Evolutionary conservation across 2,888 invertebrate species (phyloP).

Genomic region (Ophion costatus): DNA sequence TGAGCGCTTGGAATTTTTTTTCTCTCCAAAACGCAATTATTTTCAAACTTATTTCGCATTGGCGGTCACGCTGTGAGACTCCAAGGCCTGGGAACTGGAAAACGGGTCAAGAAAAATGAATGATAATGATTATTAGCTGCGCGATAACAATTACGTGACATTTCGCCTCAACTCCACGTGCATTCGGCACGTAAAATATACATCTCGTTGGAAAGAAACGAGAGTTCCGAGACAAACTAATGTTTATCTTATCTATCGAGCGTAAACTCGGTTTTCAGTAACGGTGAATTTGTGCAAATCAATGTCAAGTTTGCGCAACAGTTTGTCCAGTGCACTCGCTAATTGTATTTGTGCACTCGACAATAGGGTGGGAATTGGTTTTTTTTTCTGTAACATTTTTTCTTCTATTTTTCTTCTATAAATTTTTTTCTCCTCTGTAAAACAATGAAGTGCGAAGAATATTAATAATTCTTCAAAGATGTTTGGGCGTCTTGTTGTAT

Average conservation of each 20-base stretch:
- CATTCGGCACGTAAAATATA: not conserved
- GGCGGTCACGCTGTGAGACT: not conserved
- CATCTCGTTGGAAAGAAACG: not conserved
- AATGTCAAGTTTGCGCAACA: no score
- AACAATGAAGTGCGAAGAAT: no score
- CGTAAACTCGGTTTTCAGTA: no score
- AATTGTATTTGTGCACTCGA: no score
- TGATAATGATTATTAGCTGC: not conserved
- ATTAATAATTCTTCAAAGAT: no score
- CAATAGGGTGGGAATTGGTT: no score
- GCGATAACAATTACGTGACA: not conserved
- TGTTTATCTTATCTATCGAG: not conserved
- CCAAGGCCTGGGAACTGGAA: not conserved
- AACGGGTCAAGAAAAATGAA: not conserved
- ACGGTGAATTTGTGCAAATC: no score
- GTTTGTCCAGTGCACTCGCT: no score
- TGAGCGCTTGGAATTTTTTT: slow-evolving; percentile 14
- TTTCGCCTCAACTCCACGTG: not conserved
- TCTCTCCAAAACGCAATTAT: not conserved
- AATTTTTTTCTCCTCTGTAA: no score
- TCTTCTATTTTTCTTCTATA: no score
- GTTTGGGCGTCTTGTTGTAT: no score
- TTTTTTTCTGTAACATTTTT: no score
- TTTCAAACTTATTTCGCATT: not conserved
- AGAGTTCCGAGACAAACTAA: not conserved